Conservation (phyloP, 2,113 vertebrate genomes). For the Cacatua alba region DNA sequence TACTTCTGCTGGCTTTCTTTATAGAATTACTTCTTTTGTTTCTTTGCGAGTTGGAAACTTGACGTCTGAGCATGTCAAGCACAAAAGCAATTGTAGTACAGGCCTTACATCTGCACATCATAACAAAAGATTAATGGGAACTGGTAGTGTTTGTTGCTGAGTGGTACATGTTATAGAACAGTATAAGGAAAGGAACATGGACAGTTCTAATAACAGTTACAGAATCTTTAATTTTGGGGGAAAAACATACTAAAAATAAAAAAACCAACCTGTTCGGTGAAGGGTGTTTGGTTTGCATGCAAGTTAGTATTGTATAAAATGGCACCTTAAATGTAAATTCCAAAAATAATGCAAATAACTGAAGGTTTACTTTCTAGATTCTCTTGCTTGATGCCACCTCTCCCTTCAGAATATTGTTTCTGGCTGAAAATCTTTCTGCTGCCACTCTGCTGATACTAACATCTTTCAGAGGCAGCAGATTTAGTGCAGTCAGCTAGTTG, state of each 20-base stretch:
- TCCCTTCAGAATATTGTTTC: not conserved
- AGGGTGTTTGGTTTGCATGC: not conserved
- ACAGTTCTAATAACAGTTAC: not conserved
- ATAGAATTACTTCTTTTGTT: not conserved
- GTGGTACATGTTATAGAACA: not conserved
- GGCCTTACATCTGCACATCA: not conserved
- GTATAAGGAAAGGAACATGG: not conserved
- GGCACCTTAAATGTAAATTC: not conserved
- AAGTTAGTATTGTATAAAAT: not conserved
- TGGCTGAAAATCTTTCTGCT: not conserved
- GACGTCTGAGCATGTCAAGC: not conserved
- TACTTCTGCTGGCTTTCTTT: not conserved
- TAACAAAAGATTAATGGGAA: not conserved
- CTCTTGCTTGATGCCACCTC: not conserved
- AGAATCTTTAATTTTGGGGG: not conserved
- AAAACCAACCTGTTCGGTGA: rapidly evolving
- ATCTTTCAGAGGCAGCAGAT: not conserved
- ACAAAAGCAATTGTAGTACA: not conserved
- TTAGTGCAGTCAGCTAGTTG: rapidly evolving
- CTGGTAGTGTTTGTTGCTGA: not conserved
- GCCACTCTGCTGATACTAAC: not conserved
- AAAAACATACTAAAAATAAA: not conserved
- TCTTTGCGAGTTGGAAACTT: not conserved
- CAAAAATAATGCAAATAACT: not conserved
- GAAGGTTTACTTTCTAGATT: not conserved